Evolutionary conservation across 2,113 vertebrate genomes (phyloP), one percentile per base, ranked within the genome.

Genomic region (Balaeniceps rex): DNA sequence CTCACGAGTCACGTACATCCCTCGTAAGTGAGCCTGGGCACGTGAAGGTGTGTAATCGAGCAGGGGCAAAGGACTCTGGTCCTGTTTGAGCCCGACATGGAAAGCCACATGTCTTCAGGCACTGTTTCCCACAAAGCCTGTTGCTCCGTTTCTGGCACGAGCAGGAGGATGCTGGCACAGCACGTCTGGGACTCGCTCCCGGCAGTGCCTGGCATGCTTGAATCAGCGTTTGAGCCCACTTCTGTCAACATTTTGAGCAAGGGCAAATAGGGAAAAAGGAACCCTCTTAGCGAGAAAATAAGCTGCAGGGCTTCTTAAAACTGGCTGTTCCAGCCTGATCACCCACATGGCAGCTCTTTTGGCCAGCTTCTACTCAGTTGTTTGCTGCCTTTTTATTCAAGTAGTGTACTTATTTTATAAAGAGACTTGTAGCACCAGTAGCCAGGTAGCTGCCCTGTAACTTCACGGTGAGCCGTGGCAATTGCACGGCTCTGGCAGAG

Each of bases 1-100:
- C 74, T 29, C 29, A 0, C 10, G 7, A 36, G 65, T 47, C 92
- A 1, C 12, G 0, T 5, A 6, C 2, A 0, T 16, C 10, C 65
- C 29, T 5, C 5, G 22, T 3, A 55, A n/a, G 36, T 3, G 51
- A 51, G 44, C 61, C 44, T 7, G 1, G 25, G 31, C 4, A 0
- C 3, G 44, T 7, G 0, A 4, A 22, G 40, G 11, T 12, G 10
- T 4, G 57, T 13, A 5, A 36, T 1, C 2, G 16, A 15, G 46
- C 55, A 0, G 24, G 1, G 33, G 38, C 46, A 2, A 23, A 36
- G 87, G 75, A 7, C 51, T 66, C 49, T 3, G 64, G 3, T 31
- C n/a, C 65, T 8, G 12, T 14, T 1, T 5, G 33, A 61, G 64
- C 34, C 31, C 3, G 2, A 7, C 11, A 1, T 21, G 68, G 18